Evolutionary conservation across 2,888 invertebrate species (phyloP).

Genomic region (Macrosoma leucophasiata): DNA sequence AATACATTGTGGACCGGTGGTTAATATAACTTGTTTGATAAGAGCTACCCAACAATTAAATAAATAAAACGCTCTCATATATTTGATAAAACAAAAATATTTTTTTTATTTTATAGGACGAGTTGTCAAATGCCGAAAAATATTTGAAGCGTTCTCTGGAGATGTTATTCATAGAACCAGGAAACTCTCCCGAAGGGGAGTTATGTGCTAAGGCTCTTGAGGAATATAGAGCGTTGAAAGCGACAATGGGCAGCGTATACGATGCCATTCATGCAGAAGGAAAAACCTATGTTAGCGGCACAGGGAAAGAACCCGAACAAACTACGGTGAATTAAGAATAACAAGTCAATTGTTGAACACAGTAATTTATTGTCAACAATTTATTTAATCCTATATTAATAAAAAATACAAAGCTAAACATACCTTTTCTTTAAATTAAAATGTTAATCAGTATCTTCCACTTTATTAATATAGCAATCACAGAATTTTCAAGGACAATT

Average conservation of each 20-base stretch:
- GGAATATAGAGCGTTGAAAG: conserved; percentile 76
- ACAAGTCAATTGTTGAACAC: no score
- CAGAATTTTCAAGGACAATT: not conserved
- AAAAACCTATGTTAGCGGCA: conserved; percentile 38
- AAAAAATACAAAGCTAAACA: no score
- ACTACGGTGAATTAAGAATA: conserved; percentile 6
- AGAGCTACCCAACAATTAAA: no score
- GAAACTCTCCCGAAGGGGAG: conserved; percentile 82
- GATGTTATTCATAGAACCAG: conserved; percentile 82
- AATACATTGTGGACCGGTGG: no score
- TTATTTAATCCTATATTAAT: no score
- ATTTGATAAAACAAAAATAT: no score
- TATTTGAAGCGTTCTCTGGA: conserved; percentile 77
- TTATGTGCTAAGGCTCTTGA: conserved; percentile 80
- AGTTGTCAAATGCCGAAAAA: conserved; percentile 74
- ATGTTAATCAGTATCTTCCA: no score
- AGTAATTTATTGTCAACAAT: no score
- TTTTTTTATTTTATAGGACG: conserved; percentile 47
- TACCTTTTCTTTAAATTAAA: no score
- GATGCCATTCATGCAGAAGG: conserved; percentile 52
- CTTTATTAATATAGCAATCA: no score
- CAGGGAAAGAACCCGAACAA: conserved; percentile 24
- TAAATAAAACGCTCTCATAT: no score
- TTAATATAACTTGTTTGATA: no score
- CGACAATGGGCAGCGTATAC: conserved; percentile 56